Evolutionary conservation across 2,888 invertebrate genomes (phyloP).

Genomic region (Ormia ochracea): DNA sequence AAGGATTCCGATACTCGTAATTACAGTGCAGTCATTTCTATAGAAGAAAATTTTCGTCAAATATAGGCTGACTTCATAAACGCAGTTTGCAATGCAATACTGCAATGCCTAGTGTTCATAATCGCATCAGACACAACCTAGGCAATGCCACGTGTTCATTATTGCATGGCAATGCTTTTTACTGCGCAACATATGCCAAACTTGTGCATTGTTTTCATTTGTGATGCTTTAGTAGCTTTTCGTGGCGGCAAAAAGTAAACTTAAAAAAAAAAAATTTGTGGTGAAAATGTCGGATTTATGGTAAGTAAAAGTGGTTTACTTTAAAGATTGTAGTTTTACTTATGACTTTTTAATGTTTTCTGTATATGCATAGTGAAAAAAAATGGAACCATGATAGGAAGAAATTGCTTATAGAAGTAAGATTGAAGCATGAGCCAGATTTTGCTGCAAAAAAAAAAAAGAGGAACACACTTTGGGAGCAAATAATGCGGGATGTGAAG

Average conservation of each 20-base stretch:
- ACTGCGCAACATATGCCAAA: background rate
- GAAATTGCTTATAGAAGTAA: slow-evolving; percentile 43
- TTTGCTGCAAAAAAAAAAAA: slow-evolving; percentile 32
- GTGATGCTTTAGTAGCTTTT: slow-evolving; percentile 18
- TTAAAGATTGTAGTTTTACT: background rate
- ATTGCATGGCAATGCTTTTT: slow-evolving; percentile 14
- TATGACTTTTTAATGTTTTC: background rate
- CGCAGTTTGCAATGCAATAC: background rate
- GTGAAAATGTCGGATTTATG: background rate
- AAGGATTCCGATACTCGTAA: no score
- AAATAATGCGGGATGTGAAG: slow-evolving; percentile 23
- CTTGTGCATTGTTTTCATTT: slow-evolving; percentile 8
- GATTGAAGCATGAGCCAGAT: slow-evolving; percentile 27
- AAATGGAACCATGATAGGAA: slow-evolving; percentile 25
- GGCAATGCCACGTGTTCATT: slow-evolving; percentile 6
- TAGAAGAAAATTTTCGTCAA: no score
- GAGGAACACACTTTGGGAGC: slow-evolving; percentile 32
- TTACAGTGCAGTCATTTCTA: no score
- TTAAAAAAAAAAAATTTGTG: no score
- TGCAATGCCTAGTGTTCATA: background rate
- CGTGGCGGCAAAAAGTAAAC: no score
- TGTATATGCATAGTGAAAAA: slow-evolving; percentile 27
- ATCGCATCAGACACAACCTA: background rate
- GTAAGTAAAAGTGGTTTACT: background rate
- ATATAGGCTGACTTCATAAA: slow-evolving; percentile 6